These are phyloP conservation scores for Apostichopus japonicus DNA, from an alignment of 35 echinoderm and acorn worm species.

Conservation along the genomic window DNA sequence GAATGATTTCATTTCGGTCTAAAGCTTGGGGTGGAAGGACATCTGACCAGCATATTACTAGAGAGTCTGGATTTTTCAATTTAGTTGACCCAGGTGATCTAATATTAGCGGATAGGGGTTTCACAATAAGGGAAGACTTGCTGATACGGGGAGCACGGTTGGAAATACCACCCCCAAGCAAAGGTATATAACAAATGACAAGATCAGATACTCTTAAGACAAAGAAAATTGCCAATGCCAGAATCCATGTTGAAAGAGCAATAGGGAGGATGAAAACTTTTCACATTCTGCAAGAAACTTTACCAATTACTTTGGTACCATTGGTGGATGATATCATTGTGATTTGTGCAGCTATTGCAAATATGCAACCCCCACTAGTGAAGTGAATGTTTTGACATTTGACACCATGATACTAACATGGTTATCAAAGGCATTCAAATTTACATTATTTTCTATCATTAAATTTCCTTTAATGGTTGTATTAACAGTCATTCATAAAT, in stretches of 20 bases:
- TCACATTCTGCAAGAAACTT: slow-evolving; percentile 36
- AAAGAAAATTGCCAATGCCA: slow-evolving; percentile 67
- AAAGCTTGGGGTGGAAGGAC: slow-evolving; percentile 59
- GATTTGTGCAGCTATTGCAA: slow-evolving; percentile 60
- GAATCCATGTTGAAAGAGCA: slow-evolving; percentile 73
- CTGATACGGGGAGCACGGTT: slow-evolving; percentile 9
- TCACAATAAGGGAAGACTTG: slow-evolving; percentile 62
- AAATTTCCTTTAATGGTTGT: no score
- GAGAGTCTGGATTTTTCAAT: slow-evolving; percentile 36
- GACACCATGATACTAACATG: no score
- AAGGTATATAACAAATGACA: slow-evolving; percentile 49
- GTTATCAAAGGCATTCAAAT: no score
- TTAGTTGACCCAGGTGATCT: slow-evolving; percentile 37
- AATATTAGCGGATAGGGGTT: slow-evolving; percentile 65
- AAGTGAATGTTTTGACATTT: no score
- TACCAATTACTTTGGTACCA: slow-evolving; percentile 60
- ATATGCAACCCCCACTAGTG: slow-evolving; percentile 56
- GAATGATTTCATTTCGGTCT: slow-evolving; percentile 58
- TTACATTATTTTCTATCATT: no score
- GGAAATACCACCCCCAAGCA: slow-evolving; percentile 52
- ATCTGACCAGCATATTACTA: slow-evolving; percentile 49
- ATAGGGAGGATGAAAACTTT: slow-evolving; percentile 56
- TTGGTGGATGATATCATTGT: slow-evolving; percentile 49
- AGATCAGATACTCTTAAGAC: slow-evolving; percentile 38
- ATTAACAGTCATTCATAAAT: no score